Percentiles rank a stretch among this genome's conserved stretches.
phyloP scores from a whole-genome alignment of 2,113 vertebrate genomes.

The Poeciliopsis turrubarensis region DNA sequence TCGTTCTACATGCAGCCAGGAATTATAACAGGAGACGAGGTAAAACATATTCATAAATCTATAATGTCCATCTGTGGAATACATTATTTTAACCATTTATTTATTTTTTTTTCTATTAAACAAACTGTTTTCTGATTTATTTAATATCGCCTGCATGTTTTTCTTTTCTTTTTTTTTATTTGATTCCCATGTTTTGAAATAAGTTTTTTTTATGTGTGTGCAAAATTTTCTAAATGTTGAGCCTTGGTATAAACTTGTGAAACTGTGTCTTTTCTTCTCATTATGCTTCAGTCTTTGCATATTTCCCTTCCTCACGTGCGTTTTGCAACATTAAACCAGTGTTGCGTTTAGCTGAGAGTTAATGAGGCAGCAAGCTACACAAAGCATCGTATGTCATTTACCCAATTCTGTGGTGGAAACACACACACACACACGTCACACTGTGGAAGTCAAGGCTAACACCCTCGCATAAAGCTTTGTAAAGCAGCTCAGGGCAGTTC shows the following conservation, averaged over 20 bases:
- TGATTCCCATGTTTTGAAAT: slow-evolving; percentile 14
- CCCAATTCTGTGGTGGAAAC: slow-evolving; percentile 26
- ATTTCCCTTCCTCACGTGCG: slow-evolving; percentile 18
- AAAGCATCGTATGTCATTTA: slow-evolving; percentile 18
- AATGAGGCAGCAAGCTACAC: slow-evolving; percentile 29
- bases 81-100: neutral
- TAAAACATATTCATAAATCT: slow-evolving; percentile 78
- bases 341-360: slow-evolving; percentile 31
- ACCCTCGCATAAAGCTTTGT: slow-evolving; percentile 70
- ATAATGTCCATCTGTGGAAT: slow-evolving; percentile 8
- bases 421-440: slow-evolving; percentile 32
- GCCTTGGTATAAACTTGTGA: slow-evolving; percentile 28
- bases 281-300: slow-evolving; percentile 22
- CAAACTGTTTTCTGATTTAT: slow-evolving; percentile 18
- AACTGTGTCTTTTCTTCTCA: slow-evolving; percentile 28
- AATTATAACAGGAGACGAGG: slow-evolving; percentile 99
- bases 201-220: slow-evolving; percentile 30
- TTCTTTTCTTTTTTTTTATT: no score
- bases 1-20: slow-evolving; percentile 97
- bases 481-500: slow-evolving; percentile 70
- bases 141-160: slow-evolving; percentile 4
- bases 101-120: slow-evolving; percentile 10
- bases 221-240: slow-evolving; percentile 52
- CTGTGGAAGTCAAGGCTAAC: slow-evolving; percentile 64
- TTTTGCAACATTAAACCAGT: slow-evolving; percentile 16